These are phyloP conservation scores for Eulithis prunata DNA, from an alignment of 2,888 invertebrate genomes.

Conservation along the genomic window DNA sequence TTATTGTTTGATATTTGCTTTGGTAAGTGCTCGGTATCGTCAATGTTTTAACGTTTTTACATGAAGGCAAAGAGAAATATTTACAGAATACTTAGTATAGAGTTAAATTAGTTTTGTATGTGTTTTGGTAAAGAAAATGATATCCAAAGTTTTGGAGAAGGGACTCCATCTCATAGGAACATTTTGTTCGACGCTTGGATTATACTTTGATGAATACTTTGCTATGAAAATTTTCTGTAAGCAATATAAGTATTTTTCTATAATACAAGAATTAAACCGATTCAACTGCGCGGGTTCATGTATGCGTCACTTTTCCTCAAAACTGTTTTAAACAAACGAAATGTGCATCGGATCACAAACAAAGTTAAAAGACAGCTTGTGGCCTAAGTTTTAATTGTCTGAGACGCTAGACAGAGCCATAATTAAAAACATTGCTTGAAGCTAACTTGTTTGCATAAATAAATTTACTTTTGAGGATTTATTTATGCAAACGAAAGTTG, in stretches of 20 bases:
- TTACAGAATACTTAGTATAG: background rate
- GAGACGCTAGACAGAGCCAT: conserved; percentile 54
- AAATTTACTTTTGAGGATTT: background rate
- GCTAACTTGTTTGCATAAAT: conserved; percentile 8
- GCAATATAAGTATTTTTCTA: too few relatives aligned
- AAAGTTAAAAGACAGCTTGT: conserved; percentile 58
- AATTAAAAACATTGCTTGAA: conserved; percentile 58
- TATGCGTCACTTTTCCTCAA: too few relatives aligned
- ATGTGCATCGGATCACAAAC: conserved; percentile 1
- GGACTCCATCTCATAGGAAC: too few relatives aligned
- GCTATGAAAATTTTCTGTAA: too few relatives aligned
- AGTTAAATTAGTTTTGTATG: background rate
- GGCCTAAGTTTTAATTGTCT: conserved; percentile 73
- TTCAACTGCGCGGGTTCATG: too few relatives aligned
- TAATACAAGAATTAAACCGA: too few relatives aligned
- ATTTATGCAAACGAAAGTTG: too few relatives aligned
- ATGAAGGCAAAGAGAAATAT: background rate
- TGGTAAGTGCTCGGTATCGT: conserved; percentile 25
- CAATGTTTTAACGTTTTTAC: conserved; percentile 14
- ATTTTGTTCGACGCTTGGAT: too few relatives aligned
- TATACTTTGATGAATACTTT: too few relatives aligned
- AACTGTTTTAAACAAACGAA: background rate
- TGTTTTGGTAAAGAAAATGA: background rate
- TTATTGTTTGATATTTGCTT: conserved; percentile 37
- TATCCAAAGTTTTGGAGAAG: background rate